A percentile compares a stretch with the other conserved stretches of the same genome.
Evolutionary conservation across 2,888 invertebrate genomes (phyloP).

Genomic region (Quadroppia sp.): DNA sequence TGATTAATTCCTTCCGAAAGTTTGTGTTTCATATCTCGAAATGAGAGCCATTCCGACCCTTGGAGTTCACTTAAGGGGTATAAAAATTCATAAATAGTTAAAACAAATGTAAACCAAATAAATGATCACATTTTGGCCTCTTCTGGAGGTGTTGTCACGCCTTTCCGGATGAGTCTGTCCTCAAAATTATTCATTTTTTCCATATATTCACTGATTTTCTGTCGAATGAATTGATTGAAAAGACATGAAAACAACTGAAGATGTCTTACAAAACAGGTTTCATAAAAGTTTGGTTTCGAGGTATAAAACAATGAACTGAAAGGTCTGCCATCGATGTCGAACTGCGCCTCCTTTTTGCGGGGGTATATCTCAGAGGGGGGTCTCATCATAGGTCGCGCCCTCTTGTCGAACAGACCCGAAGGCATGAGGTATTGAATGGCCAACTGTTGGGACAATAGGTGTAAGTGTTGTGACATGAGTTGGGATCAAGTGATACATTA

Average conservation of each 20-base stretch:
- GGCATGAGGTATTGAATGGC: slow-evolving; percentile 94
- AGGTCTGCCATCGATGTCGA: slow-evolving; percentile 84
- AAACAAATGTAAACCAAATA: not conserved
- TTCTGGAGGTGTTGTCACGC: slow-evolving; percentile 59
- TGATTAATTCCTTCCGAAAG: slow-evolving; percentile 63
- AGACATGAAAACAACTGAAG: slow-evolving; percentile 55
- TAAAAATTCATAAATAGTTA: slow-evolving; percentile 27
- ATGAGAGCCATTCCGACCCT: slow-evolving; percentile 63
- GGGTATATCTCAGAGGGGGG: slow-evolving; percentile 84
- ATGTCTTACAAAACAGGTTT: slow-evolving; percentile 58
- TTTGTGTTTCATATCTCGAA: slow-evolving; percentile 62
- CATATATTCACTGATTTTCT: slow-evolving; percentile 59
- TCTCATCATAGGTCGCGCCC: slow-evolving; percentile 78
- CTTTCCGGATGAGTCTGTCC: slow-evolving; percentile 65
- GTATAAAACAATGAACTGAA: slow-evolving; percentile 90
- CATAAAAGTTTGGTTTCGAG: slow-evolving; percentile 75
- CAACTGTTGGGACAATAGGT: slow-evolving; percentile 58
- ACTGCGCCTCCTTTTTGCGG: slow-evolving; percentile 74
- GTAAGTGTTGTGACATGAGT: not conserved
- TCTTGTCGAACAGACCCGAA: slow-evolving; percentile 78
- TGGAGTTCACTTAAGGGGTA: slow-evolving; percentile 48
- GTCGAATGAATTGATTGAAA: not conserved
- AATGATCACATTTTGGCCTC: slow-evolving; percentile 54
- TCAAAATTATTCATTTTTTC: slow-evolving; percentile 60
- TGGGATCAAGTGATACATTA: slow-evolving; percentile 54